Evolutionary conservation across 2,113 vertebrate genomes (phyloP).

Genomic region (Phaetusa simplex): DNA sequence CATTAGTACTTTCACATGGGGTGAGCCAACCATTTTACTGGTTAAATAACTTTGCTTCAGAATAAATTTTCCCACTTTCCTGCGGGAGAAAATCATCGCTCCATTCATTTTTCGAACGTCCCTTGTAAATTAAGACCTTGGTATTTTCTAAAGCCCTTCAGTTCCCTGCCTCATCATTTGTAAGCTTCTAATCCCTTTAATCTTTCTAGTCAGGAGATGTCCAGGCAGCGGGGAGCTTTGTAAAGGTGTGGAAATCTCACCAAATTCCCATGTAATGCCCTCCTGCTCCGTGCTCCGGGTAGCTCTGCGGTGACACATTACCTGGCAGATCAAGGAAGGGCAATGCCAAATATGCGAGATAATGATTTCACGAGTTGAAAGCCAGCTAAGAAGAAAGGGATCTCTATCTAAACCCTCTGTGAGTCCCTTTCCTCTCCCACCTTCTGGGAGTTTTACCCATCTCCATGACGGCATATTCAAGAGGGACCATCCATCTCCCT

Average conservation of each 20-base stretch:
- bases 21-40: neutral
- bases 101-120: constrained; percentile 20
- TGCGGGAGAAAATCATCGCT: neutral
- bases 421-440: neutral
- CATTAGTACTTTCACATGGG: neutral
- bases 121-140: constrained; percentile 34
- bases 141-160: constrained; percentile 32
- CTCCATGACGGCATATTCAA: rapidly evolving
- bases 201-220: neutral
- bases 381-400: neutral
- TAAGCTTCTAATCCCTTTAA: constrained; percentile 61
- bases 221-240: constrained; percentile 34
- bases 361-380: neutral
- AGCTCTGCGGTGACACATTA: neutral
- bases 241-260: constrained; percentile 33
- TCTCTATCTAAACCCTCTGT: neutral
- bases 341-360: neutral
- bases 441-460: neutral
- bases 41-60: neutral
- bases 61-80: neutral
- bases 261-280: neutral
- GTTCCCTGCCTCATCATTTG: neutral
- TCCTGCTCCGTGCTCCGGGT: neutral
- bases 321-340: rapidly evolving
- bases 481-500: neutral